Evolutionary conservation across 1,140 invertebrate genomes (phyloP), one percentile per base, ranked within the genome.

Genomic region (Drosophila prosaltans): DNA sequence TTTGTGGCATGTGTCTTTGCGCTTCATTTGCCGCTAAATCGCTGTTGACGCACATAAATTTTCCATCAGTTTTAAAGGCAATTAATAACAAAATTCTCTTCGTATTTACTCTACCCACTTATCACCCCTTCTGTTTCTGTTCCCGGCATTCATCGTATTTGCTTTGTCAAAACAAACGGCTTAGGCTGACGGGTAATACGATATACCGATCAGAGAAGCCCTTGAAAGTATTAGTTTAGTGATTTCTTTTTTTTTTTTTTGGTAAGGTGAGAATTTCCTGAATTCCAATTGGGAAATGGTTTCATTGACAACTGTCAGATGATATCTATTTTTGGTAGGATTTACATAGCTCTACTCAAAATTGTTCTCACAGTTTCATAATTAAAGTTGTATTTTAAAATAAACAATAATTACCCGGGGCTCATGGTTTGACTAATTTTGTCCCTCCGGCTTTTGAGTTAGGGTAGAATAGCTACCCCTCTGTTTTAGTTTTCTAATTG

Each of bases 11-110:
- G 76, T 78, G 73, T 78, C 76, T 72, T 36, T 16, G 30, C 57
- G 54, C 73, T 60, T 76, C 77, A 65, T 79, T 79, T 72, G 62
- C 66, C 65, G 30, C 62, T 39, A 73, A 79, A 79, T 79, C 74
- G 77, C 66, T 79, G 77, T 69, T 76, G 73, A 76, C 77, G 74
- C 69, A 66, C 77, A 79, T 79, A 79, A 79, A 79, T 79, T 79
- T 66, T 16, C 26, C 57, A 39, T 39, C 40, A 40, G 26, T 3
- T 69, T 61, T 32, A 51, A 32, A 66, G 63, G 77, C 77, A 79
- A 79, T 79, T 79, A 76, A 79, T 79, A 65, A 76, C 57, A 68
- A 76, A 32, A 39, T 16, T 59, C 57, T 66, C 24, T 16, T n/a
- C 2, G 7, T 72, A 59, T 79, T 79, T 76, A 68, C 72, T 79